Conservation (phyloP, 2,113 vertebrate species). For the Macaca nemestrina region DNA sequence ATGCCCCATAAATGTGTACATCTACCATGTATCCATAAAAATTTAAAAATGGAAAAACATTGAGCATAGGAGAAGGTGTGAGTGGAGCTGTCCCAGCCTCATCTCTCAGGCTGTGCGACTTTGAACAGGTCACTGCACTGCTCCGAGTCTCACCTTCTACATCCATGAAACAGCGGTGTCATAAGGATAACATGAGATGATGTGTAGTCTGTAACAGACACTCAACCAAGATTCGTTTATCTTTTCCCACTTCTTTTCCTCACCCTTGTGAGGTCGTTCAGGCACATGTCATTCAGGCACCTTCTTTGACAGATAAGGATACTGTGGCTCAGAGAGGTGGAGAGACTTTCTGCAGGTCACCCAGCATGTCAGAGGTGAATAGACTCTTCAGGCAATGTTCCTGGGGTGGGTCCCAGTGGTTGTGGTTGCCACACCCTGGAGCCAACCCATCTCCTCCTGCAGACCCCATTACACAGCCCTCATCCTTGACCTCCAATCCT, state of each 20-base stretch:
- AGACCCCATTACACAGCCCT: too few relatives aligned
- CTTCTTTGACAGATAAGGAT: not conserved
- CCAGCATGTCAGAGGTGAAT: not conserved
- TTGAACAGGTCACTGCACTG: not conserved
- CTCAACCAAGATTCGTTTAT: not conserved
- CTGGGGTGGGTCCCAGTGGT: not conserved
- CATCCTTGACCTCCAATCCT: accelerated
- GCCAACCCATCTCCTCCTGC: not conserved
- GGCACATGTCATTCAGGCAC: not conserved
- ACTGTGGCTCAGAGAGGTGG: not conserved
- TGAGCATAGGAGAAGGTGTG: not conserved
- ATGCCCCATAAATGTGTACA: too few relatives aligned
- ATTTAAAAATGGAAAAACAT: too few relatives aligned
- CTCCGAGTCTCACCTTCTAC: not conserved
- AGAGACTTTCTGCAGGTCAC: not conserved
- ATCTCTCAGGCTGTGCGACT: not conserved
- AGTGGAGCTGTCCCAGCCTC: accelerated
- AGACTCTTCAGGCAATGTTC: accelerated
- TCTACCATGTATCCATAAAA: too few relatives aligned
- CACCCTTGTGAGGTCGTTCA: accelerated
- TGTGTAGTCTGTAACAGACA: accelerated
- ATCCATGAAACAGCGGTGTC: accelerated
- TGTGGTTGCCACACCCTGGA: too few relatives aligned
- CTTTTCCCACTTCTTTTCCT: not conserved
- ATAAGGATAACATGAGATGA: not conserved